Conservation (phyloP, 2,113 vertebrate genomes). For the Ondatra zibethicus region DNA sequence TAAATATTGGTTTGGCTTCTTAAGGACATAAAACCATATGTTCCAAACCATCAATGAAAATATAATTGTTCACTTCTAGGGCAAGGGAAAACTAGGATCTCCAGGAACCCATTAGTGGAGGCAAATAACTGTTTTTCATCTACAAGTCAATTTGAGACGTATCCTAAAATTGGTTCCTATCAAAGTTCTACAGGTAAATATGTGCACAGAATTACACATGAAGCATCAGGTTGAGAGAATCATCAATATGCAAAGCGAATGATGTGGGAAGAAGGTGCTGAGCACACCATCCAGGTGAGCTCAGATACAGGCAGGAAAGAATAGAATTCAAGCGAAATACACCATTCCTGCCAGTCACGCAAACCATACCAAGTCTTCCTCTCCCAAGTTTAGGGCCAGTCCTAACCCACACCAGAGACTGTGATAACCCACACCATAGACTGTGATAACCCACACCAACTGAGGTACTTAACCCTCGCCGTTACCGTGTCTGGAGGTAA, state of each 20-base stretch:
- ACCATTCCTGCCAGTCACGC: neutral
- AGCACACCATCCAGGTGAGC: neutral
- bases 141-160: constrained; percentile 33
- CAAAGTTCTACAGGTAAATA: constrained; percentile 23
- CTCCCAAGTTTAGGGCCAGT: neutral
- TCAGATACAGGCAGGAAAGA: neutral
- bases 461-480: neutral
- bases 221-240: neutral
- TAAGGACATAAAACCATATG: constrained; percentile 30
- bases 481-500: neutral
- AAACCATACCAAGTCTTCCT: neutral
- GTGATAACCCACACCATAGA: neutral
- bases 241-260: neutral
- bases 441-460: neutral
- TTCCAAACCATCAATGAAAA: constrained; percentile 25
- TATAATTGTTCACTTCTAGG: neutral
- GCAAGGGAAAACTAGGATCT: neutral
- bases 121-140: constrained; percentile 23
- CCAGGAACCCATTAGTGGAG: neutral
- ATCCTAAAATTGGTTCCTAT: constrained; percentile 33
- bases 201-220: neutral
- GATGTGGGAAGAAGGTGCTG: neutral
- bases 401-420: neutral
- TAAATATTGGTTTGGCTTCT: neutral
- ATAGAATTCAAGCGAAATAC: neutral